Base-by-base conservation (phyloP, 2,113 vertebrate species). In the Motacilla tschutschensis region DNA sequence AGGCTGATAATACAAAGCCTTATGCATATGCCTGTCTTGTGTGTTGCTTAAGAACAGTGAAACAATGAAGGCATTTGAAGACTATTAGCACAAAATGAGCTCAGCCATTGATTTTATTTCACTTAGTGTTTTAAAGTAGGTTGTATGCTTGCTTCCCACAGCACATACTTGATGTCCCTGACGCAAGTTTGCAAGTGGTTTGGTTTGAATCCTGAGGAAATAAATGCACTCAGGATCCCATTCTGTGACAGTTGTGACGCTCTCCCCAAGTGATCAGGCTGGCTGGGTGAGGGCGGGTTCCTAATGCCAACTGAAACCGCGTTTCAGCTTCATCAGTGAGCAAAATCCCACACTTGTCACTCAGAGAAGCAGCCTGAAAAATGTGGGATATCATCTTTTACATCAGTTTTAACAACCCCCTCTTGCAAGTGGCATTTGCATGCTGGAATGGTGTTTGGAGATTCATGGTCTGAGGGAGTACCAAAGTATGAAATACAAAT, bases 41-140 rank as follows among this genome's bases (percentile, higher is more conserved):
- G 48, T 18, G 36, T 74, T 94, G 67, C 93, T 94, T 90, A 78
- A 79, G 88, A 94, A 82, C 36, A 91, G 26, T 36, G 57, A 70
- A 94, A 82, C 85, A 89, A 85, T 70, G 86, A 92, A 93, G 74
- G 67, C 59, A 69, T 88, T 92, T 88, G 89, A 93, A 93, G 65
- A 59, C 76, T 86, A 92, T 95, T 96, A 95, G 71, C 82, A 77
- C 50, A n/a, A 92, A 95, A 89, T 65, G 48, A 43, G 51, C 72
- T 83, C 92, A 88, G 60, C 58, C 88, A 96, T 94, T 89, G 93
- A 96, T 96, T 95, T 96, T 91, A 76, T 90, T 95, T 97, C 92
- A 93, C 81, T 89, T 71, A 28, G 51, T 63, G n/a, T 79, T 86
- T 93, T 79, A 65, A 95, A 94, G 94, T n/a, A 83, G 80, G 77